A percentile compares a stretch with the other conserved stretches of the same genome.
Conservation (phyloP, 2,888 invertebrate species). For the Lepetodrilus schrolli region DNA sequence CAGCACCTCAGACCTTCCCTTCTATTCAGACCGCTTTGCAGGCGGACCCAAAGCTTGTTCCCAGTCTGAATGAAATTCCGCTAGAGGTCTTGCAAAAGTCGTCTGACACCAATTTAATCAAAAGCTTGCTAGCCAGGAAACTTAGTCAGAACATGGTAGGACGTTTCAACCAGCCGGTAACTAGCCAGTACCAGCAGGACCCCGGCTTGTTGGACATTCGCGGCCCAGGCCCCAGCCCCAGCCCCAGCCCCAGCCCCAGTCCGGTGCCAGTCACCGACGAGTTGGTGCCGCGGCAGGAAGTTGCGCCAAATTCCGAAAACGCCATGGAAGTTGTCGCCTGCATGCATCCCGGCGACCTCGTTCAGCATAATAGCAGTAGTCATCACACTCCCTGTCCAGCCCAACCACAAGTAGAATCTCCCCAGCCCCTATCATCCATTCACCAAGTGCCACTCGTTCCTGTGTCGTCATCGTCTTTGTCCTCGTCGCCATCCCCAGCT, state of each 20-base stretch:
- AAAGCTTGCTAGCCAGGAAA: slow-evolving; percentile 95
- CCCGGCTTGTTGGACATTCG: too few relatives aligned
- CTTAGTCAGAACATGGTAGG: slow-evolving; percentile 49
- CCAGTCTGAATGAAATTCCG: not conserved
- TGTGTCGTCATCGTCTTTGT: slow-evolving; percentile 39
- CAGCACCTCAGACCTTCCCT: slow-evolving; percentile 42
- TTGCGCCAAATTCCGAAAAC: not conserved
- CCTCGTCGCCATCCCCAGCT: too few relatives aligned
- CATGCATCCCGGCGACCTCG: slow-evolving; percentile 32
- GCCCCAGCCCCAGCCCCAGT: slow-evolving; percentile 29
- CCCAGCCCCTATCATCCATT: slow-evolving; percentile 34
- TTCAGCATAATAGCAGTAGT: slow-evolving; percentile 31
- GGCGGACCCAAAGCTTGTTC: slow-evolving; percentile 31
- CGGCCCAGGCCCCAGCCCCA: not conserved
- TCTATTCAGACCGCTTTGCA: slow-evolving; percentile 54
- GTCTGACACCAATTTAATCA: slow-evolving; percentile 85
- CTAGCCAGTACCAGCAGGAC: slow-evolving; percentile 25
- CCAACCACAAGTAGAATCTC: slow-evolving; percentile 35
- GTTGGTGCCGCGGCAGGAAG: slow-evolving; percentile 17
- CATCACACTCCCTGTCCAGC: slow-evolving; percentile 33
- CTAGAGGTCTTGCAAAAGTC: slow-evolving; percentile 16
- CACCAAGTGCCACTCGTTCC: slow-evolving; percentile 41
- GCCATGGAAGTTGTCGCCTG: slow-evolving; percentile 23
- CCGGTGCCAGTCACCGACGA: not conserved
- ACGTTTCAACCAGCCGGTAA: not conserved